Evolutionary conservation across 2,888 invertebrate species (phyloP), one percentile per base, ranked within the genome.

Genomic region (Drosophila leonis): DNA sequence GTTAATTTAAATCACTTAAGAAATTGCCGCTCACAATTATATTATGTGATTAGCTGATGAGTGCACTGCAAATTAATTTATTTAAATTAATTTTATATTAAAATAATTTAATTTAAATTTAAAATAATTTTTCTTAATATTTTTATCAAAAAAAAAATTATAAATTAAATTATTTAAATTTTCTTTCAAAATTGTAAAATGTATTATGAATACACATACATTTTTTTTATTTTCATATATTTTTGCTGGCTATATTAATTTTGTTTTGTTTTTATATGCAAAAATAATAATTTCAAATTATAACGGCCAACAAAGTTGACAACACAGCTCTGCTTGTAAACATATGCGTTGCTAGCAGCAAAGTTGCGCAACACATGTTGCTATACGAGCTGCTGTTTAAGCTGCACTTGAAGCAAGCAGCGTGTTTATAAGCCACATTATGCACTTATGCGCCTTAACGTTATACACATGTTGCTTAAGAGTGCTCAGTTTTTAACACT

Each of bases 1-100:
- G 71, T 71, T 83, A 70, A 72, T 81, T 87, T 78, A 57, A 61
- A 75, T 73, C 67, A 69, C 71, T 72, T 52, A 42, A 44, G 41
- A 63, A 78, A 71, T 67, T 62, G 46, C 54, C 71, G 67, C 61
- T 65, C 2, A 0, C 5, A 29, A 29, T 5, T 3, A 7, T 18
- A 27, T n/a, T 5, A 46, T 27, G 7, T 24, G 3, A 13, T 24
- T 44, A 9, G 18, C 35, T 33, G 10, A 39, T 39, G 5, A 33
- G 10, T 33, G 2, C 8, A n/a, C 4, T 44, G 1, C 24, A 44
- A 20, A 6, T 27, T 44, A 1, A 13, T 6, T 13, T 27, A 20
- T 13, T 1, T 15, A 44, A 44, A 20, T 46, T 6, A 6, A 13
- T 7, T 7, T 1, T 24, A 3, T 10, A 10, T 18, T 18, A 24